A percentile compares a stretch with the other conserved stretches of the same genome.
These are phyloP conservation scores for Poecile montanus DNA, from an alignment of 2,797 vertebrate genomes.

Conservation along the genomic window DNA sequence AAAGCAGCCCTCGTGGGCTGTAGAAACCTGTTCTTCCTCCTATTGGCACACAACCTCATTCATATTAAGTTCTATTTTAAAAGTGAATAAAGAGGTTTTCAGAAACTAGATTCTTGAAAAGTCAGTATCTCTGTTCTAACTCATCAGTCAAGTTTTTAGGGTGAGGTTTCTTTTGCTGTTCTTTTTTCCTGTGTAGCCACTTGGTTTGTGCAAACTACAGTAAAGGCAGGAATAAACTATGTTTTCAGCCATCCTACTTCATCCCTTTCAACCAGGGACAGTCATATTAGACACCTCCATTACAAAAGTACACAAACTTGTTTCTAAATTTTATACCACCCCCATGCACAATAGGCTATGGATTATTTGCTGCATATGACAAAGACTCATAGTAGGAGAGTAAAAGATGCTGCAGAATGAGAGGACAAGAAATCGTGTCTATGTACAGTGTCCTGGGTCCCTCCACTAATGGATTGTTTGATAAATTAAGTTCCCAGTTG, in stretches of 20 bases:
- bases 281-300: not conserved
- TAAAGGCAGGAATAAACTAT: not conserved
- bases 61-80: not conserved
- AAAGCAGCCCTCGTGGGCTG: not conserved
- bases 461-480: not conserved
- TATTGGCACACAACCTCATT: not conserved
- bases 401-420: not conserved
- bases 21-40: not conserved
- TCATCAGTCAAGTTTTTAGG: accelerated
- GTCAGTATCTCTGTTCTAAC: not conserved
- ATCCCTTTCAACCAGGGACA: not conserved
- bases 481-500: not conserved
- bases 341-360: not conserved
- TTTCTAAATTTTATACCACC: not conserved
- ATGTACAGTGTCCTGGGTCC: accelerated
- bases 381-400: not conserved
- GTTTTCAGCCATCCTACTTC: not conserved
- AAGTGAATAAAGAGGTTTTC: not conserved
- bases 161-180: accelerated
- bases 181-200: not conserved
- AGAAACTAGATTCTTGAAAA: not conserved
- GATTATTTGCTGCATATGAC: not conserved
- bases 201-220: not conserved
- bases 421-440: accelerated
- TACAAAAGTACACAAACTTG: not conserved